Conservation (phyloP, 37 sponge, comb jelly and placozoan species). For the Halichondria panicea region DNA sequence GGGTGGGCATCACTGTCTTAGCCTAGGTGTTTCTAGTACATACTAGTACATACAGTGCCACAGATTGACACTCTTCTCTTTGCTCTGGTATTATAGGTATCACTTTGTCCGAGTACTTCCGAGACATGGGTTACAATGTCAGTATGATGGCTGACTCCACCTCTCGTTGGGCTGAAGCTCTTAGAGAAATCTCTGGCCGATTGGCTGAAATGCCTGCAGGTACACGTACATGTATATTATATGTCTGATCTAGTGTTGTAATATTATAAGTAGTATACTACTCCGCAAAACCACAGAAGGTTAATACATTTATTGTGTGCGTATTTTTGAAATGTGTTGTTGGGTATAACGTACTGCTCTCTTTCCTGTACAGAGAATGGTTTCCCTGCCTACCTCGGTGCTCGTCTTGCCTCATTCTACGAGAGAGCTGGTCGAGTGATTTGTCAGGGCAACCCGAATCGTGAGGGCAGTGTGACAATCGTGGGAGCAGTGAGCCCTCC, state of each 20-base stretch:
- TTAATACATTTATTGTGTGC: background rate
- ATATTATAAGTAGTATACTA: background rate
- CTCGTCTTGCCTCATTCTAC: conserved; percentile 98
- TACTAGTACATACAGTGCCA: background rate
- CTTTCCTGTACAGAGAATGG: conserved; percentile 80
- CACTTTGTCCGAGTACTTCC: conserved; percentile 97
- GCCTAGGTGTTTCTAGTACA: background rate
- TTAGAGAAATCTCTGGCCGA: conserved; percentile 98
- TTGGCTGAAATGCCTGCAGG: conserved; percentile 99
- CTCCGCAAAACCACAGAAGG: background rate
- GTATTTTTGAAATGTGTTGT: background rate
- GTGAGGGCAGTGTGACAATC: conserved; percentile 98
- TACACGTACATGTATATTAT: conserved; percentile 15
- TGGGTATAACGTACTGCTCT: background rate
- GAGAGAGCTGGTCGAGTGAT: conserved; percentile 94
- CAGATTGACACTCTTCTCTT: background rate
- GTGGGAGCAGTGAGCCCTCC: conserved; percentile 99
- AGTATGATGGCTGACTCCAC: conserved; percentile 99
- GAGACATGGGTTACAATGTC: conserved; percentile 99
- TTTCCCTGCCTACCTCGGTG: conserved; percentile 99
- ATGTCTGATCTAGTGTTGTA: background rate
- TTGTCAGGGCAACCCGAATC: conserved; percentile 88
- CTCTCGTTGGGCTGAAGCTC: conserved; percentile 98
- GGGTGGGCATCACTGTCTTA: background rate
- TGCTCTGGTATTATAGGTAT: conserved; percentile 58